A percentile compares a stretch with the other conserved stretches of the same genome.
These are phyloP conservation scores for Clavelina lepadiformis DNA, from an alignment of 23 tunicate genomes.

Conservation along the genomic window DNA sequence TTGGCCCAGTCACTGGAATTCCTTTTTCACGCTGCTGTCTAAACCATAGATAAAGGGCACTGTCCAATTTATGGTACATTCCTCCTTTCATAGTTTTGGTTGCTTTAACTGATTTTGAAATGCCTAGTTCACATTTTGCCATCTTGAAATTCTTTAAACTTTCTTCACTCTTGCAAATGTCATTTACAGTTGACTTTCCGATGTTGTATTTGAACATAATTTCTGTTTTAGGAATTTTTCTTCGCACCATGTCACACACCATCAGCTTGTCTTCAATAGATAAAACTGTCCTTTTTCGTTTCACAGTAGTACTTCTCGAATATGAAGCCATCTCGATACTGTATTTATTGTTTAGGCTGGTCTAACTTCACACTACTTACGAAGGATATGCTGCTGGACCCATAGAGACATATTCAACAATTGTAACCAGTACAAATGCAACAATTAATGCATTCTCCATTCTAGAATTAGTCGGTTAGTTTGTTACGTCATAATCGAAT, in stretches of 20 bases:
- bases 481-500: too few species aligned
- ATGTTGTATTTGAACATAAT: constrained; percentile 16
- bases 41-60: constrained; percentile 14
- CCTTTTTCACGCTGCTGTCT: constrained; percentile 20
- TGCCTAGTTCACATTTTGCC: constrained; percentile 9
- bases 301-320: too few species aligned
- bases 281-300: constrained; percentile 8
- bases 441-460: too few species aligned
- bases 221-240: constrained; percentile 15
- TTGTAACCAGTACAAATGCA: too few species aligned
- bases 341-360: too few species aligned
- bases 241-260: constrained; percentile 8
- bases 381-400: too few species aligned
- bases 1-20: constrained; percentile 9
- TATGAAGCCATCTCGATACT: too few species aligned
- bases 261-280: constrained; percentile 24
- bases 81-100: constrained; percentile 5
- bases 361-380: too few species aligned
- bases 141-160: constrained; percentile 1
- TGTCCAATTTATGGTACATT: constrained; percentile 5
- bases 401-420: too few species aligned
- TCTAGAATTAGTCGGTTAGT: too few species aligned
- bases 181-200: constrained; percentile 13
- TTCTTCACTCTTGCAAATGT: constrained; percentile 9
- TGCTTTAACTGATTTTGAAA: constrained; percentile 4